Evolutionary conservation across 2,888 invertebrate species (phyloP).

Genomic region (Microplitis manilae): DNA sequence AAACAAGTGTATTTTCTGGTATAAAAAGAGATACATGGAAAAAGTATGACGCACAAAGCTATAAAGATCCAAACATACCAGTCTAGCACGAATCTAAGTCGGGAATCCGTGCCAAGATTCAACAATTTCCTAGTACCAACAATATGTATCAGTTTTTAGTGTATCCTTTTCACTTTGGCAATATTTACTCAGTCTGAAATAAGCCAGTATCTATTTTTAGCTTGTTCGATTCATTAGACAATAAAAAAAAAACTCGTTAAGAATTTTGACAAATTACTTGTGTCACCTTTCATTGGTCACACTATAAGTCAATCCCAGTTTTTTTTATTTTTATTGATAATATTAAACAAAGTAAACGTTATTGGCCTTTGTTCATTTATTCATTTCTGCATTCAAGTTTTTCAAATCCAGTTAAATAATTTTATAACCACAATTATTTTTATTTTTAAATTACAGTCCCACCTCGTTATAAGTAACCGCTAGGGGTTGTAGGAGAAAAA

Average conservation of each 20-base stretch:
- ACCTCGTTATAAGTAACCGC: too few species aligned
- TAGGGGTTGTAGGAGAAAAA: too few species aligned
- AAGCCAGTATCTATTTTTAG: conserved; percentile 55
- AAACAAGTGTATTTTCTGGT: not conserved
- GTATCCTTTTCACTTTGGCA: conserved; percentile 43
- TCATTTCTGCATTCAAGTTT: too few species aligned
- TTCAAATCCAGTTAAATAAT: too few species aligned
- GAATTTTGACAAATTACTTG: not conserved
- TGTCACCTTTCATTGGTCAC: too few species aligned
- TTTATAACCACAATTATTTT: too few species aligned
- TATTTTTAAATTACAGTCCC: too few species aligned
- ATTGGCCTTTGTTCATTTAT: too few species aligned
- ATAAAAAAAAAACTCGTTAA: not conserved
- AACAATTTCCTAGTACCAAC: conserved; percentile 51
- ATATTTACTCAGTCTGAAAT: conserved; percentile 58
- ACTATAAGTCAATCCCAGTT: too few species aligned
- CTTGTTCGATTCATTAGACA: not conserved
- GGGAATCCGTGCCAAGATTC: conserved; percentile 65
- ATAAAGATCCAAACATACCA: not conserved
- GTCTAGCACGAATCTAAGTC: conserved; percentile 29
- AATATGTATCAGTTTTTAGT: conserved; percentile 41
- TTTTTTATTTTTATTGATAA: too few species aligned
- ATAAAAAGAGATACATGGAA: not conserved
- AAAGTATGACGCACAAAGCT: not conserved
- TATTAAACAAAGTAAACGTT: too few species aligned